Evolutionary conservation across 1,140 invertebrate genomes (phyloP).

Genomic region (Drosophila simulans): DNA sequence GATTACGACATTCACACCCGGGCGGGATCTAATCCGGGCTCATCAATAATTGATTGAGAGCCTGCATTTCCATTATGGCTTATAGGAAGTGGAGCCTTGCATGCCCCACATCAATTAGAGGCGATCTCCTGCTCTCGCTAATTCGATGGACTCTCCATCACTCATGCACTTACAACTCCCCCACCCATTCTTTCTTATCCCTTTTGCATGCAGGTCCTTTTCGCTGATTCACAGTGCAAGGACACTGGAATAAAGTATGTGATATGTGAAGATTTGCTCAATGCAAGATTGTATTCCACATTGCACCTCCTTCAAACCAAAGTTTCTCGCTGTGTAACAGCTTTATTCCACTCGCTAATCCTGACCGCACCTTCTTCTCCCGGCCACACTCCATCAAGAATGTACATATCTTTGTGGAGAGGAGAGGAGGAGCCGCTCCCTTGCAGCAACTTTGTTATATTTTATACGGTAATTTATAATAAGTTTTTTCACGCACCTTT

Average conservation of each 20-base stretch:
- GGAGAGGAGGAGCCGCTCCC: slow-evolving; percentile 20
- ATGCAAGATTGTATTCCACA: background rate
- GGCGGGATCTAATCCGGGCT: slow-evolving; percentile 37
- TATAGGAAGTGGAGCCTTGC: slow-evolving; percentile 23
- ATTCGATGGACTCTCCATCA: slow-evolving; percentile 46
- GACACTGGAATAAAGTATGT: background rate
- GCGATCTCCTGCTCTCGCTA: slow-evolving; percentile 41
- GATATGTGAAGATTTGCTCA: too few relatives aligned
- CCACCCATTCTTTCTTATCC: background rate
- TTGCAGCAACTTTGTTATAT: slow-evolving; percentile 60
- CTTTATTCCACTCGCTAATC: slow-evolving; percentile 46
- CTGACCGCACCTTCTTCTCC: slow-evolving; percentile 12
- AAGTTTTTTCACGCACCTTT: slow-evolving; percentile 77
- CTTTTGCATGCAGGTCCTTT: background rate
- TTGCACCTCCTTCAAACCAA: too few relatives aligned
- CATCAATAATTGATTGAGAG: slow-evolving; percentile 55
- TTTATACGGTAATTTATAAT: slow-evolving; percentile 79
- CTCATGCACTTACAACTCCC: slow-evolving; percentile 37
- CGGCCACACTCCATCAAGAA: slow-evolving; percentile 37
- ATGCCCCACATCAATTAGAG: slow-evolving; percentile 41
- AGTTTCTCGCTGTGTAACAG: slow-evolving; percentile 27
- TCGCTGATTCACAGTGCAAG: slow-evolving; percentile 3
- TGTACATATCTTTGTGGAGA: slow-evolving; percentile 26
- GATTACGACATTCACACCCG: slow-evolving; percentile 43
- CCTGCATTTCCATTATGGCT: slow-evolving; percentile 41